Base-by-base conservation (phyloP, 2,797 vertebrate genomes). In the Urocyon cinereoargenteus region DNA sequence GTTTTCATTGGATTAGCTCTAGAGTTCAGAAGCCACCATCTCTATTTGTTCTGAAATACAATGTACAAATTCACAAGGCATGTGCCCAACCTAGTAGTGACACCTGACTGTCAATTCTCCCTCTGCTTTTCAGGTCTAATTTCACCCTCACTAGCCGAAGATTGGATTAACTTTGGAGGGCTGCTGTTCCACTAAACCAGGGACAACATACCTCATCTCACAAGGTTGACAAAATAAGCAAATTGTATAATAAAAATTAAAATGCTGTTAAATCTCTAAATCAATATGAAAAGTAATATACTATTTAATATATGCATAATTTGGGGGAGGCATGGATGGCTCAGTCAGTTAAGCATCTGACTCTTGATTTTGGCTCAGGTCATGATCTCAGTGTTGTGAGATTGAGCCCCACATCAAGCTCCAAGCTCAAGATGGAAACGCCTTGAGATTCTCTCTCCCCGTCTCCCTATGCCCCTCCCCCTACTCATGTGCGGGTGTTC, bases 1-100 rank as follows among this genome's bases (percentile, higher is more conserved):
- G 28, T 82, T 92, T 94, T 95, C 9, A 28, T 70, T 92, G 88
- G 31, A 66, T 81, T 73, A 86, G 82, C 31, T 72, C 36, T 59
- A 87, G 10, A 77, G 19, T 68, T 26, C 6, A 86, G 53, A 92
- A 88, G 22, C 13, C 14, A 82, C 13, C 24, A 82, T 16, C 3
- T 88, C 19, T 34, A 22, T 34, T 95, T 6, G 1, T 94, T 82
- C n/a, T 86, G 24, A 96, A 96, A 94, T 72, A 84, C 78, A 94
- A 84, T 26, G 55, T 70, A 82, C 28, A 87, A 64, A 90, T 77
- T 93, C 70, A 91, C 28, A 68, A 2, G 70, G 11, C 21, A 77
- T 19, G n/a, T 40, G 9, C 31, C 57, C 12, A 57, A 70, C 14
- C 68, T 51, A n/a, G 18, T 21, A n/a, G 24, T 83, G 21, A 70